phyloP scores from a whole-genome alignment of 2,797 vertebrate genomes.

The Tenualosa ilisha region DNA sequence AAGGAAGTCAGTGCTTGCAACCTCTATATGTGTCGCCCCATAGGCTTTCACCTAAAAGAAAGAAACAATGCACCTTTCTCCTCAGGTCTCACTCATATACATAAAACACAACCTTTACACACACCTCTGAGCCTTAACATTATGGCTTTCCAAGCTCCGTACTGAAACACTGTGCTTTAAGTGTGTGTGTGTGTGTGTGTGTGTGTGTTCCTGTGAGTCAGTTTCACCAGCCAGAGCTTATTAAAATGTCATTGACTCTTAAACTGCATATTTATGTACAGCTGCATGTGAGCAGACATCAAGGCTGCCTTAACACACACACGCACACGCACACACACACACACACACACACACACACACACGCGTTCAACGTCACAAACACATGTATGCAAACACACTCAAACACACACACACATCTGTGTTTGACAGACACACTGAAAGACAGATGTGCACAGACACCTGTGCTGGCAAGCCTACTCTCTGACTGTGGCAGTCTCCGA shows the following conservation, averaged over 20 bases:
- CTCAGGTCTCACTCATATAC: not conserved
- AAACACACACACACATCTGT: not conserved
- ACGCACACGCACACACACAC: not conserved
- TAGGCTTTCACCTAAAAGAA: not conserved
- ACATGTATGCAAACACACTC: not conserved
- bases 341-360: not conserved
- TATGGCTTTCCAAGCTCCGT: constrained; percentile 13
- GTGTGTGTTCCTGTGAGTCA: constrained; percentile 62
- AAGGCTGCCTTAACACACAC: not conserved
- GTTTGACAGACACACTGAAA: not conserved
- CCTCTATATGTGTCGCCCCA: not conserved
- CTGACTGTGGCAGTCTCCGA: constrained; percentile 75
- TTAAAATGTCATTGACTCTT: constrained; percentile 78
- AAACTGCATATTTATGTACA: constrained; percentile 77
- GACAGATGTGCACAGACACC: not conserved
- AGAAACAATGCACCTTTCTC: constrained; percentile 59
- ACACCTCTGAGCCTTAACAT: constrained; percentile 25
- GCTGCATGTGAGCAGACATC: constrained; percentile 62
- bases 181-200: constrained; percentile 26
- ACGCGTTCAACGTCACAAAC: not conserved
- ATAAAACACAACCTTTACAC: constrained; percentile 42
- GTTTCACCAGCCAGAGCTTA: constrained; percentile 72
- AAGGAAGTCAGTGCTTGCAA: too few relatives aligned
- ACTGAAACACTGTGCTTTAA: constrained; percentile 26
- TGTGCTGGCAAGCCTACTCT: constrained; percentile 61